phyloP scores from a whole-genome alignment of 2,797 vertebrate species.

The Gymnopithys bicolor region DNA sequence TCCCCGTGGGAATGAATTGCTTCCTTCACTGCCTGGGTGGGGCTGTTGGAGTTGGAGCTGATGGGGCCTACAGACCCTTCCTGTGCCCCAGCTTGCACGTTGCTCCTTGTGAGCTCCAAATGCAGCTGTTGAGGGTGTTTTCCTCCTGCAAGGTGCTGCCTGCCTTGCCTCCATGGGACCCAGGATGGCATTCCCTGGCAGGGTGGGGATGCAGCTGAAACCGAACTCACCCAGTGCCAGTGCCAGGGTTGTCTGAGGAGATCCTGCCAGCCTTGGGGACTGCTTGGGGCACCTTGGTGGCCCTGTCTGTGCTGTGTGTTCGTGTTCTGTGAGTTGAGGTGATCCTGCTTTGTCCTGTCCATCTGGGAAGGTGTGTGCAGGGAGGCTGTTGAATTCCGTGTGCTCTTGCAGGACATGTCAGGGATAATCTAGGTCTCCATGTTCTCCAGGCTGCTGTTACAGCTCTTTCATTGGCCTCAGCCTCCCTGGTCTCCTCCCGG shows the following conservation, averaged over 20 bases:
- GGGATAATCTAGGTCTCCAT: background rate
- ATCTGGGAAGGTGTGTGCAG: background rate
- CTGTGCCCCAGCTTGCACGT: background rate
- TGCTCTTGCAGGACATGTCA: rapidly evolving
- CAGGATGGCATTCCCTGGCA: background rate
- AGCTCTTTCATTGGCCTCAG: background rate
- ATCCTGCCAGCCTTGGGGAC: background rate
- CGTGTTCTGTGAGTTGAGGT: rapidly evolving
- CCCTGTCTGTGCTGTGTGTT: rapidly evolving
- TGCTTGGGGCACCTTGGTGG: background rate
- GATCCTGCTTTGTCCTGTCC: background rate
- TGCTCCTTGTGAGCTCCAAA: rapidly evolving
- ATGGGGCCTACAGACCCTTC: rapidly evolving
- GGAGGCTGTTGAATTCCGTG: rapidly evolving
- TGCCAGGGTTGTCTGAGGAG: rapidly evolving
- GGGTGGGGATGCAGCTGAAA: background rate
- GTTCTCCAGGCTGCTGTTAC: background rate
- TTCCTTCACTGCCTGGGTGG: background rate
- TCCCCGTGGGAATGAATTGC: background rate
- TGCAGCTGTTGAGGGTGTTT: rapidly evolving
- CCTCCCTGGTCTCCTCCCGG: background rate
- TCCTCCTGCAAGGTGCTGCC: background rate
- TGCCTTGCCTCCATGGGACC: background rate
- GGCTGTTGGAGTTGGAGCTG: background rate
- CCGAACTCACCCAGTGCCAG: background rate